These are phyloP conservation scores for Minunthozetes semirufus DNA, from an alignment of 2,888 invertebrate species.

Conservation along the genomic window DNA sequence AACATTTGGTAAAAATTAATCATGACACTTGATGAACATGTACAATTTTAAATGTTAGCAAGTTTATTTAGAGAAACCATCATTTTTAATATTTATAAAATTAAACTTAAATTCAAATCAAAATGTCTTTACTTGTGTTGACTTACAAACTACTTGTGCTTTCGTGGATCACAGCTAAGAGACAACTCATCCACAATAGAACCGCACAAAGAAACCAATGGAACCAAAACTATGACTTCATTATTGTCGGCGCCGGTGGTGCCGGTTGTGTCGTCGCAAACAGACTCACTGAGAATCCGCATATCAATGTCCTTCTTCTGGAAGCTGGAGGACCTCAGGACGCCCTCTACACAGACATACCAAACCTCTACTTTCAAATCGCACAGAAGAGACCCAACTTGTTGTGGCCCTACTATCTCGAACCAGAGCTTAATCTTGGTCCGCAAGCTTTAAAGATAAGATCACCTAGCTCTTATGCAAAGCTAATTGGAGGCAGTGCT, in stretches of 20 bases:
- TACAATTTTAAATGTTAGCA: too few relatives aligned
- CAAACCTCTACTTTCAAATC: not conserved
- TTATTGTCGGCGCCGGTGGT: not conserved
- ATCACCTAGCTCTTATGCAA: too few relatives aligned
- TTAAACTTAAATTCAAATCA: too few relatives aligned
- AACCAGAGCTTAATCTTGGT: not conserved
- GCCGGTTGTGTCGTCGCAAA: not conserved
- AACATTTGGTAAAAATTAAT: too few relatives aligned
- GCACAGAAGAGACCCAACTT: not conserved
- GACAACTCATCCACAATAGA: too few relatives aligned
- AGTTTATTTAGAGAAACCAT: too few relatives aligned
- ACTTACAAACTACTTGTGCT: too few relatives aligned
- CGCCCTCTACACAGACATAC: not conserved
- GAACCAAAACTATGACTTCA: not conserved
- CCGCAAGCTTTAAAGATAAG: not conserved
- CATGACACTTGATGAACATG: too few relatives aligned
- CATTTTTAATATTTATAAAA: too few relatives aligned
- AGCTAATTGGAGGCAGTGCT: conserved; percentile 47
- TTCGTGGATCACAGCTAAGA: too few relatives aligned
- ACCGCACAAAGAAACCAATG: not conserved
- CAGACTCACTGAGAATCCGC: not conserved
- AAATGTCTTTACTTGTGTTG: too few relatives aligned
- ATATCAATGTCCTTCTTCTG: not conserved
- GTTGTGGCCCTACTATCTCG: not conserved
- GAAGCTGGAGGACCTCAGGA: not conserved